Base-by-base conservation (phyloP, 2,888 invertebrate genomes). In the Odontomyia ornata region DNA sequence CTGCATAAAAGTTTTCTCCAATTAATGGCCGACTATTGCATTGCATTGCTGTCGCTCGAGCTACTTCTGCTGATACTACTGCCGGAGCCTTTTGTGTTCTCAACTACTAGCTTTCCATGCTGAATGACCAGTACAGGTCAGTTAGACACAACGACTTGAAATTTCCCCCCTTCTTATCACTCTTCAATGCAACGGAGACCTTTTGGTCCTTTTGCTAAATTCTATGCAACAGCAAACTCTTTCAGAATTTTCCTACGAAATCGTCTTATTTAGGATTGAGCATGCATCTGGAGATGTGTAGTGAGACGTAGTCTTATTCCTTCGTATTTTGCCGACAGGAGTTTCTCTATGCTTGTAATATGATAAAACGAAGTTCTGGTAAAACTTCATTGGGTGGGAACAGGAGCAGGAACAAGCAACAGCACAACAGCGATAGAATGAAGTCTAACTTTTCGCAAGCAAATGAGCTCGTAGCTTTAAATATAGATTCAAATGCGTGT, bases 1-100 rank as follows among this genome's bases (percentile, higher is more conserved):
- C 79, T 77, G 79, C 79, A 79, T 13, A 79, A 79, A 79, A 79
- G 79, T 79, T 77, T 79, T 43, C 76, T 76, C 75, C 79, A 79
- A 77, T 79, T 79, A 79, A 77, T 76, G 69, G 76, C 65, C 64
- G 62, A 64, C 73, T 69, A 64, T 62, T 46, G 64, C 62, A 46
- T 46, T 21, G 57, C 73, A 30, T 15, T 72, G 30, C 73, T 57
- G 36, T 36, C 9, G 3, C 36, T 9, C 36, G 36, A 5, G 36
- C 30, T 62, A 36, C 36, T 36, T 9, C 36, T 36, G 36, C 27
- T 60, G 13, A 15, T 21, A 3, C 15, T 36, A 36, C 36, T 36
- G 36, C 36, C 9, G 36, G 5, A 5, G 28, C 56, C 56, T 23
- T 30, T 28, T 56, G 28, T 27, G 21, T 56, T 72, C 27, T n/a